These are phyloP conservation scores for Lepetodrilus schrolli DNA, from an alignment of 2,888 invertebrate genomes.

Conservation along the genomic window DNA sequence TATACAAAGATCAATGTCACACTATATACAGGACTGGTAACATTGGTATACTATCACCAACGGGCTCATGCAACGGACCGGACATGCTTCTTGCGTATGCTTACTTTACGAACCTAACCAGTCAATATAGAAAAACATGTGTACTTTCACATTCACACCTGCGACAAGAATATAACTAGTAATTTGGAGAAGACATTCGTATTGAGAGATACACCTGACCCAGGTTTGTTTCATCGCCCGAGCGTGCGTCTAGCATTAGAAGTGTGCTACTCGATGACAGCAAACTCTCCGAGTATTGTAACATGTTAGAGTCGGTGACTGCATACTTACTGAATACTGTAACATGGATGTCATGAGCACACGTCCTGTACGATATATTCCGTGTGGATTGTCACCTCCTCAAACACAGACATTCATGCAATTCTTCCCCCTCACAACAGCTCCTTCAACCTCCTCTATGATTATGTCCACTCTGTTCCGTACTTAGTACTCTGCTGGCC, in stretches of 20 bases:
- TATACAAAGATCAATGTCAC: no score
- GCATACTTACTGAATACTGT: not conserved
- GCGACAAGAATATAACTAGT: not conserved
- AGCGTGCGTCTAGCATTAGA: no score
- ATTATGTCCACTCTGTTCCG: not conserved
- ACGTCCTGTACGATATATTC: not conserved
- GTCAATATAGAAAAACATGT: no score
- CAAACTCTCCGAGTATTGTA: no score
- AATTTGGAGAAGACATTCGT: not conserved
- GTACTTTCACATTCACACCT: no score
- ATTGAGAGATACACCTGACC: not conserved
- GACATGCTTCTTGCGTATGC: no score
- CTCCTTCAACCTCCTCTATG: not conserved
- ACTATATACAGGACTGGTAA: no score
- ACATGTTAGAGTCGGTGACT: not conserved
- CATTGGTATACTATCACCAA: no score
- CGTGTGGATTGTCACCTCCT: not conserved
- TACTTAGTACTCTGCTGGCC: not conserved
- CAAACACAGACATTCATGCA: not conserved
- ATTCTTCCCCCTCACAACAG: not conserved
- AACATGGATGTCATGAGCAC: not conserved
- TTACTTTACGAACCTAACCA: no score
- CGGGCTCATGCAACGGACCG: no score
- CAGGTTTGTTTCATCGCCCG: no score
- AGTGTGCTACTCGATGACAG: no score